Base-by-base conservation (phyloP, 2,797 vertebrate genomes). In the Parauchenoglanis punctatus region DNA sequence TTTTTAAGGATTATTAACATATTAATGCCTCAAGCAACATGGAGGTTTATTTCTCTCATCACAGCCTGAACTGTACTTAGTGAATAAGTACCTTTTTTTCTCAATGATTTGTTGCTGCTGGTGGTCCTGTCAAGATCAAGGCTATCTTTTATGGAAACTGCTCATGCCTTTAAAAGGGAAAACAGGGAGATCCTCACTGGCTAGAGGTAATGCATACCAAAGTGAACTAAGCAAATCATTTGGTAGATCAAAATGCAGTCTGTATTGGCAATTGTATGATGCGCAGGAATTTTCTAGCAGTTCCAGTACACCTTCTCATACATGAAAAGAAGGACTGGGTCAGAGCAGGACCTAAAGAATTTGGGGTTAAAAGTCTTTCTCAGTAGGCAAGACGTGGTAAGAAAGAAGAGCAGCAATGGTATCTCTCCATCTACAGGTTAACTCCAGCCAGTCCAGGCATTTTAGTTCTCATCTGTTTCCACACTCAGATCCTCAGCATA, bases 1-100 rank as follows among this genome's bases (percentile, higher is more conserved):
- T 25, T 77, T 76, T 87, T 83, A 77, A 83, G 44, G 86, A 49
- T 28, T 76, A 80, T 76, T 83, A 83, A 83, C 56, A 75, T 63
- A 65, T 52, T 65, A 82, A 73, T 63, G 54, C 68, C 56, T 73
- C 13, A 20, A 78, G 81, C 70, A 77, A 31, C 40, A 20, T 8
- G 2, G 44, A 77, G 61, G 46, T 84, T 82, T 76, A 77, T 83
- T 77, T 54, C 59, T 67, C 59, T 67, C 63, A 58, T 56, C 75
- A 63, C 31, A 46, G 58, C 12, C 78, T 73, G 44, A 88, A 63
- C 49, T 81, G 52, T 44, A 58, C n/a, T 76, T 80, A 23, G 35
- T 81, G 61, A 87, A 35, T 20, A 56, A 84, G 17, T 40, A 11
- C 28, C 46, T 52, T 54, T 35, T 59, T 78, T 58, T 54, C 49